Evolutionary conservation across 2,113 vertebrate species (phyloP), one percentile per base, ranked within the genome.

Genomic region (Heterotilapia buettikoferi): DNA sequence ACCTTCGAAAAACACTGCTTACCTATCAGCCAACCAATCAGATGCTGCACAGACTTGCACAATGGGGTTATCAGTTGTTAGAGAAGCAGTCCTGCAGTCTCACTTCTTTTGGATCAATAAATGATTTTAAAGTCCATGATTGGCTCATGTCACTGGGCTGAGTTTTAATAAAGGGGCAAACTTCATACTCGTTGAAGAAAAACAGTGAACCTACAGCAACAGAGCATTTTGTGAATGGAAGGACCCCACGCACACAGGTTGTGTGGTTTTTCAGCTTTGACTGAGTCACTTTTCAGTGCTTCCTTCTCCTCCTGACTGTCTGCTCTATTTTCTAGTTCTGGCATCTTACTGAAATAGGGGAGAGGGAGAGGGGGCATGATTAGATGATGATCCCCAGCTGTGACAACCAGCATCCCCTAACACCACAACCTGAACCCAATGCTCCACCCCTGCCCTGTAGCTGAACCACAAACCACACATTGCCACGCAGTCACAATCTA

Each of bases 1-100:
- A 40, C 36, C 11, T 7, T 66, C 13, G 2, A 8, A 10, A 80
- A 21, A 79, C 12, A 82, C 19, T 57, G 33, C 24, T 24, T 18
- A 90, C 57, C 33, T 40, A 4, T 81, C 52, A 6, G 6, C 7
- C 38, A 53, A 8, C 68, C 80, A 86, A 86, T 91, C 88, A 88
- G 61, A 71, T 82, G 29, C 82, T 79, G 45, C 59, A 16, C 2
- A 31, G 50, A 31, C 80, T 91, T 91, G 85, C 91, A 88, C 38
- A 91, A 91, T 83, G 33, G 80, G 59, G 47, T 91, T 82, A 91
- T 93, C 91, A 89, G 61, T 16, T 3, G 3, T 43, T 7, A 86
- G 43, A 61, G 38, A 36, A 73, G 83, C 3, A 38, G 21, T 33
- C 80, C 31, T 61, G 80, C 21, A 80, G 82, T 31, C 16, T 71